A percentile compares a stretch with the other conserved stretches of the same genome.
Evolutionary conservation across 2,888 invertebrate genomes (phyloP).

Genomic region (Cantharis nigra): DNA sequence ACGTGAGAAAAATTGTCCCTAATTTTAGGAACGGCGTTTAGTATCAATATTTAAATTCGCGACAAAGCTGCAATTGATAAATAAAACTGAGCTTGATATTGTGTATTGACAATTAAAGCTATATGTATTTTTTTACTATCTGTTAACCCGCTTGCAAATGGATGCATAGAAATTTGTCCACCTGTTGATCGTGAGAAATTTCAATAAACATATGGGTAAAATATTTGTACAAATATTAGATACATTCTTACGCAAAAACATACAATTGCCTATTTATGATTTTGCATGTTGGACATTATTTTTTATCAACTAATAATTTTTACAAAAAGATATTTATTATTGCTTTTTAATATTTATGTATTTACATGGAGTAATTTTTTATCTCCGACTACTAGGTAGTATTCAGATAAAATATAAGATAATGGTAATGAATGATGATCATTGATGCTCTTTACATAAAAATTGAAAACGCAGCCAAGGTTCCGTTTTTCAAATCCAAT

Average conservation of each 20-base stretch:
- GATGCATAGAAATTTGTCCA: slow-evolving; percentile 22
- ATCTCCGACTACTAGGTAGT: not conserved
- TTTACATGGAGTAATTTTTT: not conserved
- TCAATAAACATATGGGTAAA: slow-evolving; percentile 1
- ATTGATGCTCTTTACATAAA: not conserved
- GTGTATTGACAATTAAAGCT: slow-evolving; percentile 1
- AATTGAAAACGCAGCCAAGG: not conserved
- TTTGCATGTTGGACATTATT: not conserved
- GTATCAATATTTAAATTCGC: slow-evolving; percentile 10
- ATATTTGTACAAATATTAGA: not conserved
- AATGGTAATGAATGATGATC: not conserved
- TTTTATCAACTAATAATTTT: not conserved
- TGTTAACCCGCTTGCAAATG: not conserved
- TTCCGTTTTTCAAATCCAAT: not conserved
- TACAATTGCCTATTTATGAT: not conserved
- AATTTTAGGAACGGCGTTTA: not conserved
- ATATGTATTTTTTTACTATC: not conserved
- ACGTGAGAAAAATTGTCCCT: slow-evolving; percentile 13
- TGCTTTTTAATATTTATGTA: not conserved
- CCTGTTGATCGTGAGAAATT: slow-evolving; percentile 22
- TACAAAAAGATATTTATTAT: not conserved
- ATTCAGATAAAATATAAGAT: not conserved
- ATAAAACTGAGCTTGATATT: not conserved
- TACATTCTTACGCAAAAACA: not conserved
- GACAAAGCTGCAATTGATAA: slow-evolving; percentile 12